Evolutionary conservation across 1,140 invertebrate species (phyloP), one percentile per base, ranked within the genome.

Genomic region (Agraylea sexmaculata): DNA sequence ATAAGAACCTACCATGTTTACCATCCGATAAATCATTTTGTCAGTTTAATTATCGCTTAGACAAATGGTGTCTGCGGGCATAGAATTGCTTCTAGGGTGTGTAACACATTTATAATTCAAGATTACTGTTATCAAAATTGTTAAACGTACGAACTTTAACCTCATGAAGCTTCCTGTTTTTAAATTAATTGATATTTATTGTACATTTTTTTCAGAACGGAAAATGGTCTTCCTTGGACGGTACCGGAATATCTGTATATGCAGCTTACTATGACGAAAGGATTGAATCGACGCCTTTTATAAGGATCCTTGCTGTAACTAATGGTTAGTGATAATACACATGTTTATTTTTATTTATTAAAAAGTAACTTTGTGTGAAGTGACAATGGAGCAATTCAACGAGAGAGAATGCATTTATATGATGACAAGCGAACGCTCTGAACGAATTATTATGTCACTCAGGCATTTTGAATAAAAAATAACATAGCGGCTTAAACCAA

Each of bases 221-320:
- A n/a, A 18, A 19, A 19, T 68, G 65, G 65, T 60, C 62, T 41
- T 45, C 40, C 2, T 60, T 68, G 10, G 29, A 46, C 10, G 59
- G 59, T 2, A 56, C 58, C 3, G 49, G 51, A 1, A 55, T 66
- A 15, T 61, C 60, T 4, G 42, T 68, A 40, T 68, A 61, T 45
- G 52, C 59, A 0, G 63, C 60, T 3, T 68, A 62, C 45, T 68
- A 68, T 50, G 65, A 68, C 47, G 53, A 60, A 7, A 53, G 65
- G 28, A 43, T 53, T 5, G 42, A 58, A 10, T 56, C 62, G 31
- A 57, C 50, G 31, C 48, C 48, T n/a, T 65, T 61, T 35, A 50
- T 65, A 21, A 47, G 65, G 22, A 59, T 68, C 41, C 53, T 68
- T 16, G 63, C 61, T 34, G 56, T 55, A 19, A 63, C 62, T 40